phyloP scores from a whole-genome alignment of 2,888 invertebrate genomes.

The Sialis fuliginosa region DNA sequence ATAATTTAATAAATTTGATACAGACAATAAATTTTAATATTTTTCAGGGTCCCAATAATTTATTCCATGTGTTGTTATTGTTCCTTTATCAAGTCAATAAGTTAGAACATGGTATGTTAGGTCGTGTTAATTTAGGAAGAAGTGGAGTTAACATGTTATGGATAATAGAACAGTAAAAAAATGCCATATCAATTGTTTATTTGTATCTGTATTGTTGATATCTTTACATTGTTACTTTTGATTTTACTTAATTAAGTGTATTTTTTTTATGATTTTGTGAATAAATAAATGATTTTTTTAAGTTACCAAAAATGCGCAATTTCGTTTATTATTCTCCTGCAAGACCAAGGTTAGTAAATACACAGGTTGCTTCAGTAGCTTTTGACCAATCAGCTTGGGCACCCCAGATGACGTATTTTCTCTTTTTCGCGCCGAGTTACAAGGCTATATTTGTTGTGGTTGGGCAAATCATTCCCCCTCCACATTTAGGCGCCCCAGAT shows the following conservation, averaged over 20 bases:
- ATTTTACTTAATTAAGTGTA: neutral
- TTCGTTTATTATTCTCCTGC: too few species aligned
- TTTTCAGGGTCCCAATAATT: constrained; percentile 66
- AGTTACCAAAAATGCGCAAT: too few species aligned
- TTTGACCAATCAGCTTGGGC: too few species aligned
- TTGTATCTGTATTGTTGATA: neutral
- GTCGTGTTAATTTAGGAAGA: constrained; percentile 57
- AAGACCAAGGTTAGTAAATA: too few species aligned
- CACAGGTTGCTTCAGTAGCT: too few species aligned
- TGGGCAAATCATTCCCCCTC: too few species aligned
- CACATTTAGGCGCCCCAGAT: too few species aligned
- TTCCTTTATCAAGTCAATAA: constrained; percentile 60
- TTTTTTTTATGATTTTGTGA: neutral
- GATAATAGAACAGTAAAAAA: constrained; percentile 41
- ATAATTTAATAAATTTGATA: neutral
- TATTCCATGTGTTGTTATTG: constrained; percentile 71
- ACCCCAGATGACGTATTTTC: too few species aligned
- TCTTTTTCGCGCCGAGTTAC: too few species aligned
- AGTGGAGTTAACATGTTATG: constrained; percentile 74
- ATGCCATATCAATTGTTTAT: neutral
- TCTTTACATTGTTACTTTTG: neutral
- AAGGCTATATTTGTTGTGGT: too few species aligned
- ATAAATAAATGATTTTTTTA: too few species aligned
- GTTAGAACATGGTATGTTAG: constrained; percentile 56
- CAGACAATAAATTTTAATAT: neutral